phyloP scores from a whole-genome alignment of 2,888 invertebrate genomes.

The Synanthedon vespiformis region DNA sequence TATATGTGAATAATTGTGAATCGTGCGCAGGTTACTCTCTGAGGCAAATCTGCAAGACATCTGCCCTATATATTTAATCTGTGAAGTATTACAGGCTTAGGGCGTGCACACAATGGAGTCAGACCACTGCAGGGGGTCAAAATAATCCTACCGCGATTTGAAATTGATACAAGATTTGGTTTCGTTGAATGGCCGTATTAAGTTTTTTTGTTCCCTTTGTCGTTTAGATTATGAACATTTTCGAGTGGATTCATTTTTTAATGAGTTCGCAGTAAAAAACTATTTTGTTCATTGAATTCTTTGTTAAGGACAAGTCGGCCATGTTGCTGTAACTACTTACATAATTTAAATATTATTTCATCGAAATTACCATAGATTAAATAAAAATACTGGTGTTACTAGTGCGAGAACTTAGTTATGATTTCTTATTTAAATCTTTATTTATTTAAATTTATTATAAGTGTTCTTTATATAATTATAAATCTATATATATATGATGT shows the following conservation, averaged over 20 bases:
- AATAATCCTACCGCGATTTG: slow-evolving; percentile 46
- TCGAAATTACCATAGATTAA: slow-evolving; percentile 14
- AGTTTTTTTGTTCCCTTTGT: slow-evolving; percentile 23
- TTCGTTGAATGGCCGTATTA: slow-evolving; percentile 40
- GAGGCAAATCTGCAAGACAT: neutral
- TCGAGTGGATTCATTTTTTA: slow-evolving; percentile 17
- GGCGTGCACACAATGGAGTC: slow-evolving; percentile 28
- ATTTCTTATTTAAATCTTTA: no score
- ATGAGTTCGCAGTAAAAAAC: slow-evolving; percentile 13
- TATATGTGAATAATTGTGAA: no score
- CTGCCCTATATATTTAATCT: neutral
- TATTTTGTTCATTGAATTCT: neutral
- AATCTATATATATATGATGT: no score
- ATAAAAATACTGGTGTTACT: slow-evolving; percentile 7
- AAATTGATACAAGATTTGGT: slow-evolving; percentile 61
- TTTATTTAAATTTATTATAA: no score
- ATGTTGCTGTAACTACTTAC: neutral
- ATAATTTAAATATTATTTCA: neutral
- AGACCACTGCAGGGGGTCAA: slow-evolving; percentile 34
- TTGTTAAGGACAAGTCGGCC: neutral
- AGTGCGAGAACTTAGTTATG: neutral
- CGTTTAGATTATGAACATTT: slow-evolving; percentile 6
- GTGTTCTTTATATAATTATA: no score
- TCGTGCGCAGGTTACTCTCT: no score
- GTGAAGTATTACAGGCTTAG: slow-evolving; percentile 9